A percentile compares a stretch with the other conserved stretches of the same genome.
These are phyloP conservation scores for Euphydryas editha DNA, from an alignment of 2,888 invertebrate genomes.

Conservation along the genomic window DNA sequence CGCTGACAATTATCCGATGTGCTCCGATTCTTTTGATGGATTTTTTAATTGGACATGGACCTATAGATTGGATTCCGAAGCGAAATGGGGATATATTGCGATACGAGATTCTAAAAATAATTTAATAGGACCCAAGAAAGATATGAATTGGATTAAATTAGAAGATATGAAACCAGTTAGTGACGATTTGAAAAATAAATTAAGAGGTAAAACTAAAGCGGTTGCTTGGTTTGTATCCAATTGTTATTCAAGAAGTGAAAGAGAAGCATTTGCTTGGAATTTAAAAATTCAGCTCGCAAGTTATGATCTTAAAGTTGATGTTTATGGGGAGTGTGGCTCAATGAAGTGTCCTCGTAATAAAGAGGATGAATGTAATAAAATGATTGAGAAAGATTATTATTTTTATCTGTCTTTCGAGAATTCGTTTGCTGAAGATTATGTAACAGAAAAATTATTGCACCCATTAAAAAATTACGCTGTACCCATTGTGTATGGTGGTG, in stretches of 20 bases:
- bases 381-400: conserved; percentile 55
- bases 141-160: conserved; percentile 52
- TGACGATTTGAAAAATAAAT: conserved; percentile 45
- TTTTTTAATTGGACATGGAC: conserved; percentile 67
- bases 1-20: conserved; percentile 55
- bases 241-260: conserved; percentile 51
- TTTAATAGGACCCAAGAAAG: conserved; percentile 51
- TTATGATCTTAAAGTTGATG: conserved; percentile 56
- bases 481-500: conserved; percentile 66
- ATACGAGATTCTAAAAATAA: conserved; percentile 50
- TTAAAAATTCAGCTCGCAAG: conserved; percentile 50
- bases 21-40: conserved; percentile 48
- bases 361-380: conserved; percentile 50
- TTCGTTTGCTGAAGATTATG: conserved; percentile 62
- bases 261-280: conserved; percentile 48
- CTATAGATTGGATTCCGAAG: conserved; percentile 56
- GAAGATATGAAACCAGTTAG: conserved; percentile 52
- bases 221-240: conserved; percentile 66
- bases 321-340: conserved; percentile 53
- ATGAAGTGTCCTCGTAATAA: conserved; percentile 47
- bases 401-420: conserved; percentile 71
- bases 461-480: conserved; percentile 58
- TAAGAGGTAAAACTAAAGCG: conserved; percentile 48
- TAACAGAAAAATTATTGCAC: conserved; percentile 63
- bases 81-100: conserved; percentile 56